These are phyloP conservation scores for Plecotus auritus DNA, from an alignment of 2,113 vertebrate genomes.

Conservation along the genomic window DNA sequence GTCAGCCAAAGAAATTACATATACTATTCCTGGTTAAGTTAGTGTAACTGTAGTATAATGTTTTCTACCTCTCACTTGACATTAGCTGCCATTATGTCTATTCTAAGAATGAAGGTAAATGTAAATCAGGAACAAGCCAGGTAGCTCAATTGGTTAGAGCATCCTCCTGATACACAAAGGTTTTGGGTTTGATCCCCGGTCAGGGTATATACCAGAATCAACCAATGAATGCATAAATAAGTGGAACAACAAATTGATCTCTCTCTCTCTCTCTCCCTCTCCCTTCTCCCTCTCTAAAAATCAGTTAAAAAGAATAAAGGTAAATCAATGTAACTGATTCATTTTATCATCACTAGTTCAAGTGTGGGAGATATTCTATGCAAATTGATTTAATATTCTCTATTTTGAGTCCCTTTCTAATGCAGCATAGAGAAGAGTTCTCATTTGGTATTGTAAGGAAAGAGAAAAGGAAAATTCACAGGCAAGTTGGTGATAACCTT, in stretches of 20 bases:
- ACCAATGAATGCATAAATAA: neutral
- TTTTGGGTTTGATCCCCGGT: neutral
- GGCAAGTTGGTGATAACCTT: neutral
- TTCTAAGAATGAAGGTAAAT: neutral
- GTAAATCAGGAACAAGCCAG: neutral
- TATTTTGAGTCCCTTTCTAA: neutral
- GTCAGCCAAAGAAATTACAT: neutral
- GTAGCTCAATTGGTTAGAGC: too few species aligned
- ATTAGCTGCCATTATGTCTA: neutral
- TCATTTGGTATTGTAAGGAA: neutral
- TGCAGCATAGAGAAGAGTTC: neutral
- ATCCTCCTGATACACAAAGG: too few species aligned
- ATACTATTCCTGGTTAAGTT: neutral
- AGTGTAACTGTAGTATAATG: neutral
- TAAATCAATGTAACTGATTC: neutral
- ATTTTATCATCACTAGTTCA: constrained; percentile 19
- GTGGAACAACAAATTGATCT: neutral
- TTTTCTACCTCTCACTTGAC: neutral
- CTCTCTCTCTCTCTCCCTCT: neutral
- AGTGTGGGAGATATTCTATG: neutral
- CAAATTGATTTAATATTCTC: constrained; percentile 3
- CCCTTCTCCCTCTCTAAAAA: neutral
- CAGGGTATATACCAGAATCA: neutral
- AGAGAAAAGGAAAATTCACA: constrained; percentile 24
- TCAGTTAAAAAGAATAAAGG: neutral